Evolutionary conservation across 1,140 invertebrate species (phyloP).

Genomic region (Ceratosolen solmsi): DNA sequence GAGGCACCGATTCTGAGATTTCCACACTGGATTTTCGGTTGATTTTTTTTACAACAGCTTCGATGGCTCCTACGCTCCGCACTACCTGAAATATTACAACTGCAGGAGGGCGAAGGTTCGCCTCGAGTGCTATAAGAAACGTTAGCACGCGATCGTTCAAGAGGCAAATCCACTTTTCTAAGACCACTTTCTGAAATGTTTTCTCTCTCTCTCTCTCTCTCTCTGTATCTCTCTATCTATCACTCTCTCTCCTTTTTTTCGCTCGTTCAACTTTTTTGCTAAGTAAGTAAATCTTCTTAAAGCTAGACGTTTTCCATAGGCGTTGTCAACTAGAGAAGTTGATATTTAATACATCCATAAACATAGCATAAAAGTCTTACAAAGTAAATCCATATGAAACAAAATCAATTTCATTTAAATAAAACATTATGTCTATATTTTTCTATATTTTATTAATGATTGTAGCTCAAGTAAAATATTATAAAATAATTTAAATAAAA

Average conservation of each 20-base stretch:
- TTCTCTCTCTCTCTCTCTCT: not conserved
- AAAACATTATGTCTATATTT: no score
- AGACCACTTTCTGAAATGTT: not conserved
- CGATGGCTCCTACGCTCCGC: not conserved
- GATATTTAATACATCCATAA: no score
- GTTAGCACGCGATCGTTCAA: not conserved
- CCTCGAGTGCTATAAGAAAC: not conserved
- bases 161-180: constrained; percentile 6
- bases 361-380: no score
- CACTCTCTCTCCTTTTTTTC: not conserved
- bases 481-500: no score
- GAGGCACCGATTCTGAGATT: not conserved
- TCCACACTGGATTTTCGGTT: not conserved
- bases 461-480: no score
- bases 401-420: no score
- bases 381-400: no score
- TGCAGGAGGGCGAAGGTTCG: constrained; percentile 7
- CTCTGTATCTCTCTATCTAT: not conserved
- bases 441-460: no score
- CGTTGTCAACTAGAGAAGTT: not conserved
- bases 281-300: not conserved
- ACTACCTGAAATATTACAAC: constrained; percentile 18
- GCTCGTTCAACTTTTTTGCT: not conserved
- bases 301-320: not conserved
- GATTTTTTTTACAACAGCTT: not conserved